Base-by-base conservation (phyloP, 2,888 invertebrate genomes). In the Geophilus truncorum region DNA sequence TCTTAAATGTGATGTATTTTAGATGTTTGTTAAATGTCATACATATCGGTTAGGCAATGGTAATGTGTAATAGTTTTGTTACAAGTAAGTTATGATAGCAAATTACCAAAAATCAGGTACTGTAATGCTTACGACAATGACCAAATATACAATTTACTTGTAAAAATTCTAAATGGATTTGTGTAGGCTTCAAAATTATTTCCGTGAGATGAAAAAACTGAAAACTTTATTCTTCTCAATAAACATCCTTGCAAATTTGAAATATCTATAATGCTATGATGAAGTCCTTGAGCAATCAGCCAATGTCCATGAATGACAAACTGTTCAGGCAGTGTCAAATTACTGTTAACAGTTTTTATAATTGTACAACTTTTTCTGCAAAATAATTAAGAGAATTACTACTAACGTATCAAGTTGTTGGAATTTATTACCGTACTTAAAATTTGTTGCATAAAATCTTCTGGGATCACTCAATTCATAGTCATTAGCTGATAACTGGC, bases 281-380 rank as follows among this genome's bases (percentile, higher is more conserved):
- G 21, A 12, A 78, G 15, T 21, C 78, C 78, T 78, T 78, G 78
- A 21, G 78, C 78, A 18, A 78, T 40, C 18, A 78, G 34, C 40
- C 34, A 1, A 15, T 34, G n/a, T n/a, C 40, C 78, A 40, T 34
- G 78, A 78, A 36, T 36, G 34, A n/a, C 18, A 78, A 10, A 15
- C 3, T n/a, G n/a, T n/a, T n/a, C 18, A 6, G 78, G 78, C 15
- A 78, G 78, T 9, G 78, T 62, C 23, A 21, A 23, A 6, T 12
- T 23, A 21, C 7, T 62, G 23, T n/a, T n/a, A n/a, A n/a, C n/a
- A n/a, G n/a, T n/a, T n/a, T n/a, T n/a, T n/a, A n/a, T n/a, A n/a
- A n/a, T n/a, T n/a, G n/a, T n/a, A n/a, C n/a, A n/a, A n/a, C n/a
- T n/a, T n/a, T n/a, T n/a, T n/a, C n/a, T n/a, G n/a, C n/a, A n/a